Evolutionary conservation across 2,797 vertebrate species (phyloP).

Genomic region (Meda fulgida): DNA sequence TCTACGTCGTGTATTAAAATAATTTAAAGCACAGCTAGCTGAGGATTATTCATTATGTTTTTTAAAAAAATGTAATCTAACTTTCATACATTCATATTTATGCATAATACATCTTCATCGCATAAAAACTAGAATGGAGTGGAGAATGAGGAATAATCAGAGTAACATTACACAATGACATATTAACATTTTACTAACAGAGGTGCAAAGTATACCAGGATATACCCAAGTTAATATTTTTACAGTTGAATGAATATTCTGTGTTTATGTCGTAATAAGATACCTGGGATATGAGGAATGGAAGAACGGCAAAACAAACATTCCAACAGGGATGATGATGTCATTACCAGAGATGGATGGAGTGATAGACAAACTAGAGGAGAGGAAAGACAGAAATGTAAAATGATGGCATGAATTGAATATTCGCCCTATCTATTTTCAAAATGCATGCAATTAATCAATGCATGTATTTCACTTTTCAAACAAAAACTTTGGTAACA

Average conservation of each 20-base stretch:
- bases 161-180: not conserved
- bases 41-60: not conserved
- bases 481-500: not conserved
- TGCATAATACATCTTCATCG: not conserved
- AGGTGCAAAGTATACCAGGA: not conserved
- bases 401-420: not conserved
- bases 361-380: constrained; percentile 72
- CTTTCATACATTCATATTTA: not conserved
- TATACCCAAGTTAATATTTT: not conserved
- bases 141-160: not conserved
- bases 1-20: not conserved
- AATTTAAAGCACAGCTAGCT: not conserved
- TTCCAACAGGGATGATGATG: constrained; percentile 78
- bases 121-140: not conserved
- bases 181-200: not conserved
- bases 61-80: not conserved
- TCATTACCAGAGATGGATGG: constrained; percentile 68
- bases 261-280: constrained; percentile 4
- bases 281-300: constrained; percentile 81
- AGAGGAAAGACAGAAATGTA: constrained; percentile 20
- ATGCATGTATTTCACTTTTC: not conserved
- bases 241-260: not conserved
- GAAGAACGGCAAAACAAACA: constrained; percentile 78
- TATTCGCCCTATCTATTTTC: not conserved
- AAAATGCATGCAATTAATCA: not conserved